Percentiles rank a stretch among this genome's conserved stretches.
These are phyloP conservation scores for Eucidaris tribuloides DNA, from an alignment of 35 echinoderm and acorn worm genomes.

Conservation along the genomic window DNA sequence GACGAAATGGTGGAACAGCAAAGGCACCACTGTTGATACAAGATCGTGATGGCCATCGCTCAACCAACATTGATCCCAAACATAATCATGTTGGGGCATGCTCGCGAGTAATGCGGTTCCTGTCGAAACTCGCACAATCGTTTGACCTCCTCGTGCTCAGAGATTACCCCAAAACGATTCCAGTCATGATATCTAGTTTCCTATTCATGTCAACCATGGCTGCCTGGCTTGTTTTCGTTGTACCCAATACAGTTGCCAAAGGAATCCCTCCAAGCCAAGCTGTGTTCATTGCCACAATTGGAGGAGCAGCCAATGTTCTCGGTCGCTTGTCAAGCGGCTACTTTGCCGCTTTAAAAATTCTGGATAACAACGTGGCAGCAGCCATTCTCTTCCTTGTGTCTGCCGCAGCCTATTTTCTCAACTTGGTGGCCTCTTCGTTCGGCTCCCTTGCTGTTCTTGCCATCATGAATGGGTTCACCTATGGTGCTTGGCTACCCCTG, in stretches of 20 bases:
- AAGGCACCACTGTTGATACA: no score
- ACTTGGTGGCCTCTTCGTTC: background rate
- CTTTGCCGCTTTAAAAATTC: background rate
- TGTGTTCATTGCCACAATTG: background rate
- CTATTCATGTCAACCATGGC: background rate
- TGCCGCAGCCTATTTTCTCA: background rate
- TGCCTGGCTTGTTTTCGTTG: background rate
- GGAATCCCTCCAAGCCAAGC: background rate
- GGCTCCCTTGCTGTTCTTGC: background rate
- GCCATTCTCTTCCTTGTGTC: background rate
- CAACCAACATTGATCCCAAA: no score
- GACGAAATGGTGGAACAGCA: no score
- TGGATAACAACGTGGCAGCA: background rate
- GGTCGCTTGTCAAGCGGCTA: background rate
- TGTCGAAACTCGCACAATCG: no score
- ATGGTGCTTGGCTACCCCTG: background rate
- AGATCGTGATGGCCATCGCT: no score
- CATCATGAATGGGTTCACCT: background rate
- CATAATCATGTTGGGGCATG: no score
- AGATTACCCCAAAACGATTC: background rate
- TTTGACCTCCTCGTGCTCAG: background rate
- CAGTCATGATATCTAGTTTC: background rate
- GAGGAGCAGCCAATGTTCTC: background rate
- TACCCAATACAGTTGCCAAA: conserved; percentile 2
- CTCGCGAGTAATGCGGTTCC: no score